phyloP scores from a whole-genome alignment of 2,888 invertebrate species.

The Pantelozetes paolii region DNA sequence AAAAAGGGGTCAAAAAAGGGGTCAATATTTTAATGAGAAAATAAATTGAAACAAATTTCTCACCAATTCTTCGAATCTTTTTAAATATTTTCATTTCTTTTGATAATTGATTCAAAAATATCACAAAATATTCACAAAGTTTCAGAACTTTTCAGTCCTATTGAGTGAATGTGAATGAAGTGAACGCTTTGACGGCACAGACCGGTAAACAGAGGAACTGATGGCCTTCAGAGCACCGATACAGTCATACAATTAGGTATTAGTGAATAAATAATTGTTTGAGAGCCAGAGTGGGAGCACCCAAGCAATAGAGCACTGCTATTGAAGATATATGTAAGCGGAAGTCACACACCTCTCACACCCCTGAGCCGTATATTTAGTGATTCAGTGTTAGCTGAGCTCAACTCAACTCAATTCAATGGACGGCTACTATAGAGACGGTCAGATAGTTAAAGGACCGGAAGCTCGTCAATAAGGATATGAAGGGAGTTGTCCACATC shows the following conservation, averaged over 20 bases:
- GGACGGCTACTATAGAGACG: not conserved
- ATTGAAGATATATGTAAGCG: constrained; percentile 18
- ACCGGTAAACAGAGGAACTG: not conserved
- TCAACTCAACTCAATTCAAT: constrained; percentile 5
- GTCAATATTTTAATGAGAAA: too few species aligned
- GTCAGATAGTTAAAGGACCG: constrained; percentile 31
- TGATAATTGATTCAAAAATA: not conserved
- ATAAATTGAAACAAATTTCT: not conserved
- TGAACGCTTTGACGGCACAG: not conserved
- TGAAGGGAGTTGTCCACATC: constrained; percentile 38
- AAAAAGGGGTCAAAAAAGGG: too few species aligned
- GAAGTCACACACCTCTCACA: constrained; percentile 28
- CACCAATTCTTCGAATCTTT: constrained; percentile 17
- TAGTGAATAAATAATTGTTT: not conserved
- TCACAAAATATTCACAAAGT: constrained; percentile 15
- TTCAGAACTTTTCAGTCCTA: not conserved
- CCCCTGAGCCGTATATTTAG: constrained; percentile 26
- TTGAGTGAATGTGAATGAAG: not conserved
- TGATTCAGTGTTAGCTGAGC: not conserved
- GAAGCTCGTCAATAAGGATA: constrained; percentile 29
- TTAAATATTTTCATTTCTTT: constrained; percentile 30
- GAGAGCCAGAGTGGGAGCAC: constrained; percentile 19
- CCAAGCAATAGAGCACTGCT: constrained; percentile 33
- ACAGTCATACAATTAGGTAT: not conserved
- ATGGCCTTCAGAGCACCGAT: not conserved